Evolutionary conservation across 2,113 vertebrate genomes (phyloP), one percentile per base, ranked within the genome.

Genomic region (Carassius auratus): DNA sequence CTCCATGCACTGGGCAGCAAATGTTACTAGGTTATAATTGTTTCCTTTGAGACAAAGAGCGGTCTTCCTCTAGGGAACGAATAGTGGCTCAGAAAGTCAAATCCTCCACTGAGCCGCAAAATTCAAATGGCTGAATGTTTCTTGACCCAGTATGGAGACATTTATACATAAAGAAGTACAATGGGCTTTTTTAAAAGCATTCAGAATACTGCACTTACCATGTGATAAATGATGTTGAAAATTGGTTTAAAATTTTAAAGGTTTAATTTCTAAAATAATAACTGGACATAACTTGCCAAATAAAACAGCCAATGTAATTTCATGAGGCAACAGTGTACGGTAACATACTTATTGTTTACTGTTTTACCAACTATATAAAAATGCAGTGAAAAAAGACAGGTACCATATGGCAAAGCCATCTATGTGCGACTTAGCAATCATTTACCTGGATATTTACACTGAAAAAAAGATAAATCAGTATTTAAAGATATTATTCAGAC

Each of bases 21-120:
- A 76, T 76, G 75, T 33, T 52, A 76, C 50, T 12, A 55, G 50
- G 30, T 76, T 76, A 76, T 76, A 76, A 76, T 76, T 76, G 75
- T 76, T 33, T 76, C 75, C 75, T 55, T 55, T 76, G 75, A 76
- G 48, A 55, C 48, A 76, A 76, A 76, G 48, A 76, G 48, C 3
- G 3, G 23, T 33, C 45, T 12, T 52, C 23, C 50, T 76, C 45
- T 76, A 76, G 75, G 48, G 48, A 76, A 4, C 15, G 15, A 76
- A 76, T 17, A 15, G n/a, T 8, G 42, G 45, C 74, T 76, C 74
- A 26, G 73, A 76, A 76, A 76, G 75, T 55, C 75, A 76, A 76
- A 55, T 76, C 45, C 15, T 50, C 75, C 23, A 52, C 75, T 76
- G 75, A 76, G 50, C 14, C 48, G 30, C 48, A 55, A 38, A 36